Conservation (phyloP, 2,113 vertebrate genomes). For the Rallus limicola region DNA sequence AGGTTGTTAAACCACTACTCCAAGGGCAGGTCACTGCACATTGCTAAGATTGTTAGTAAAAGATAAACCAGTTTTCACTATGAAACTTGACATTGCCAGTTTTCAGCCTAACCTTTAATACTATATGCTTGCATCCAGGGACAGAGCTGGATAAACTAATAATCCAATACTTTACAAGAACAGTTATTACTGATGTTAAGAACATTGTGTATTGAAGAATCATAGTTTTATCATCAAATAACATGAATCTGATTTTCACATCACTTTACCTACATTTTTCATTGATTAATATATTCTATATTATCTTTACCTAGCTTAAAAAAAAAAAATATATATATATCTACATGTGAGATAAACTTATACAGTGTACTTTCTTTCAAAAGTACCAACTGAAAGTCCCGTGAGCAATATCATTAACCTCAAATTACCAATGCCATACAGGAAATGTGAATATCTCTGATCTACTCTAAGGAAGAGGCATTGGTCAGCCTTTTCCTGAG, state of each 20-base stretch:
- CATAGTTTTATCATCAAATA: neutral
- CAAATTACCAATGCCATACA: neutral
- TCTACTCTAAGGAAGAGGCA: neutral
- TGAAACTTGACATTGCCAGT: slow-evolving; percentile 30
- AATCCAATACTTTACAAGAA: neutral
- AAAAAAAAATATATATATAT: neutral
- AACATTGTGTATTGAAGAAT: neutral
- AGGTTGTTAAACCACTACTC: slow-evolving; percentile 76
- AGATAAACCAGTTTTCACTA: slow-evolving; percentile 52
- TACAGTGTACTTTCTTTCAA: neutral
- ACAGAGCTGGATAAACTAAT: slow-evolving; percentile 45
- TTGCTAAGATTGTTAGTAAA: slow-evolving; percentile 63
- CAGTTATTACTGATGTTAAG: neutral
- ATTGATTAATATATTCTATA: neutral
- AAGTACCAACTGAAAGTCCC: neutral
- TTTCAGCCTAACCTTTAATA: slow-evolving; percentile 58
- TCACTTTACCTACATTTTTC: neutral
- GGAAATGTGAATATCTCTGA: neutral
- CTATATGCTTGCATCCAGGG: slow-evolving; percentile 16
- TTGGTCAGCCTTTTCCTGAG: neutral
- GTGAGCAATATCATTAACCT: neutral
- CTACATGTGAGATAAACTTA: neutral
- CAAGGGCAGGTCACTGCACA: slow-evolving; percentile 76
- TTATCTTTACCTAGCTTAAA: neutral
- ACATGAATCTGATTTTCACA: neutral